Conservation (phyloP, 2,797 vertebrate genomes). For the Galaxias olidus region DNA sequence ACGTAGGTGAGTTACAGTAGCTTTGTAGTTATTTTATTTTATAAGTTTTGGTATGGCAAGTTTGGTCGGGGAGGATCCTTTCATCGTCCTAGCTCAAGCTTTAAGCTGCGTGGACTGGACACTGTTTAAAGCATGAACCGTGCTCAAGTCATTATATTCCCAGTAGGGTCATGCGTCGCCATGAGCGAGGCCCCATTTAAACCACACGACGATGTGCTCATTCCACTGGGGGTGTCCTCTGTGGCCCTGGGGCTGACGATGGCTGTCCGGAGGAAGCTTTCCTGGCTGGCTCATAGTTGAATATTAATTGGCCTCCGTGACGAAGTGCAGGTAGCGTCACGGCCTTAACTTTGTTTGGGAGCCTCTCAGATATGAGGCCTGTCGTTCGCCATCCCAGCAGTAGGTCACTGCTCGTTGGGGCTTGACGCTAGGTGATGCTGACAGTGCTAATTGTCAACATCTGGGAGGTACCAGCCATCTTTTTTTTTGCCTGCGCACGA, state of each 20-base stretch:
- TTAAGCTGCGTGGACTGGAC: too few species aligned
- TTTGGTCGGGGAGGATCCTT: too few species aligned
- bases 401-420: conserved; percentile 40
- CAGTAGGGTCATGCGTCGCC: too few species aligned
- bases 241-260: conserved; percentile 5
- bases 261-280: neutral
- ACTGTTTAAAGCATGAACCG: too few species aligned
- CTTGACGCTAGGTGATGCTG: conserved; percentile 65
- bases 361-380: conserved; percentile 20
- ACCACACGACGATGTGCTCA: too few species aligned
- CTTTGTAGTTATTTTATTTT: too few species aligned
- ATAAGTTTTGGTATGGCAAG: too few species aligned
- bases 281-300: neutral
- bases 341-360: conserved; percentile 10
- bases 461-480: conserved; percentile 60
- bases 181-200: too few species aligned
- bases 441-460: conserved; percentile 76
- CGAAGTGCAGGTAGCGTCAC: conserved; percentile 13
- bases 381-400: conserved; percentile 35
- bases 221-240: neutral
- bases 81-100: too few species aligned
- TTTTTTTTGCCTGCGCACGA: conserved; percentile 37
- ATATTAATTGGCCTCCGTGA: conserved; percentile 22
- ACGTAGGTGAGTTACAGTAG: too few species aligned
- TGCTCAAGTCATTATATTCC: too few species aligned